Evolutionary conservation across 2,113 vertebrate genomes (phyloP), one percentile per base, ranked within the genome.

Genomic region (Microcebus lehilahytsara): DNA sequence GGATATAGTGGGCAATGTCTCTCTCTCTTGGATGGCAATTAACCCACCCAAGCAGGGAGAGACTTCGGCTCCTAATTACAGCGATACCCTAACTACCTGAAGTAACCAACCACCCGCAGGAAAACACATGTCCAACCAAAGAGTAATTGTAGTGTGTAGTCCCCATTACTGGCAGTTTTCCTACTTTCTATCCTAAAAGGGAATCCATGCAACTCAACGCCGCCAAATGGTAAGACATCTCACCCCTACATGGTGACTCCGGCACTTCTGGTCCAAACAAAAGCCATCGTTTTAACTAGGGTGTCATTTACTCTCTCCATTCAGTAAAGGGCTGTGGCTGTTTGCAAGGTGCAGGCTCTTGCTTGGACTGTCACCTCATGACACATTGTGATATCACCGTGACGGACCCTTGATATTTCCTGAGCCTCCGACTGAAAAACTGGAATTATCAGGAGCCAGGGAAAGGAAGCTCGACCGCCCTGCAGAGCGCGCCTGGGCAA

Each of bases 201-300:
- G 30, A 92, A 89, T 53, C 30, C 53, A 66, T 10, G 51, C 9
- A n/a, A n/a, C 56, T 75, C 42, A 66, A 40, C 11, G 19, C 72
- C 5, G 30, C 78, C 67, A 81, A 87, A 87, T 6, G 62, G 34
- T 40, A 71, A 84, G 62, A 25, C 51, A 74, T 74, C 53, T 96
- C 87, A 78, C n/a, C 60, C 49, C 66, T 64, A 5, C 0, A 32
- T 2, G 40, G n/a, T 32, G 71, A 93, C 85, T 93, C 91, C 13
- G 13, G 51, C 71, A 85, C 88, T 83, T 71, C n/a, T 27, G 74
- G 53, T 56, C 78, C 81, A 92, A 74, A 97, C 91, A 95, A 95
- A 97, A 97, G 93, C 85, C 81, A 62, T 23, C 12, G 25, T 87
- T 80, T 22, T 42, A 42, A 74, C 20, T 12, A 56, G 58, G 66